Evolutionary conservation across 92 coral and sea anemone species (phyloP).

Genomic region (Phenganax stokvisi): DNA sequence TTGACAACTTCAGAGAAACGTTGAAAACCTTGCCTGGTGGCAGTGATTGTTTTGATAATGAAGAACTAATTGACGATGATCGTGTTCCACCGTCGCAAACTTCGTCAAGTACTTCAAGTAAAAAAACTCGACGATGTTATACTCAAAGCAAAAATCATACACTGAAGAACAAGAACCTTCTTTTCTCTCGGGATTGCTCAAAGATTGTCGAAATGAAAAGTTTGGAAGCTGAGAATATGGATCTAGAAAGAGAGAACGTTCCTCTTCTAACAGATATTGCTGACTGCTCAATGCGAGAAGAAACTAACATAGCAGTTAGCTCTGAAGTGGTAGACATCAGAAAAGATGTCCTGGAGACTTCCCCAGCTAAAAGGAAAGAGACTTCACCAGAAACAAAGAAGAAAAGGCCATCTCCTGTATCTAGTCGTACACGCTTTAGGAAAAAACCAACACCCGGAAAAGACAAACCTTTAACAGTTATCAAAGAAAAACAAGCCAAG

Average conservation of each 20-base stretch:
- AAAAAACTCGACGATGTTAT: background rate
- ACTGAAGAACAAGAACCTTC: background rate
- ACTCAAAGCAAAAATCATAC: background rate
- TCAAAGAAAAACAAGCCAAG: slow-evolving; percentile 3
- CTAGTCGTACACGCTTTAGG: slow-evolving; percentile 38
- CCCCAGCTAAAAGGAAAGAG: background rate
- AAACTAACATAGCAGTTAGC: slow-evolving; percentile 27
- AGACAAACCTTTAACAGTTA: background rate
- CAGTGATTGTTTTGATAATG: background rate
- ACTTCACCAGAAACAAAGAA: slow-evolving; percentile 5
- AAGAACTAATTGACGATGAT: background rate
- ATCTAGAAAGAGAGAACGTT: background rate
- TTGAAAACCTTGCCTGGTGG: background rate
- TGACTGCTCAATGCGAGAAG: background rate
- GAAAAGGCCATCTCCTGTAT: slow-evolving; percentile 14
- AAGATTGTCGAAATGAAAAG: background rate
- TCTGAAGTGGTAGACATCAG: slow-evolving; percentile 81
- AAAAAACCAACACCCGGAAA: slow-evolving; percentile 23
- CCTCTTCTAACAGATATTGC: background rate
- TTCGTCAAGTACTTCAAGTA: background rate
- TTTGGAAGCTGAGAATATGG: background rate
- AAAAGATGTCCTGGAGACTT: slow-evolving; percentile 30
- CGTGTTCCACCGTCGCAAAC: background rate
- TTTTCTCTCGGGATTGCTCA: background rate
- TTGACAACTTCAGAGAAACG: background rate